Conservation (phyloP, 2,797 vertebrate species). For the Pelochelys cantorii region DNA sequence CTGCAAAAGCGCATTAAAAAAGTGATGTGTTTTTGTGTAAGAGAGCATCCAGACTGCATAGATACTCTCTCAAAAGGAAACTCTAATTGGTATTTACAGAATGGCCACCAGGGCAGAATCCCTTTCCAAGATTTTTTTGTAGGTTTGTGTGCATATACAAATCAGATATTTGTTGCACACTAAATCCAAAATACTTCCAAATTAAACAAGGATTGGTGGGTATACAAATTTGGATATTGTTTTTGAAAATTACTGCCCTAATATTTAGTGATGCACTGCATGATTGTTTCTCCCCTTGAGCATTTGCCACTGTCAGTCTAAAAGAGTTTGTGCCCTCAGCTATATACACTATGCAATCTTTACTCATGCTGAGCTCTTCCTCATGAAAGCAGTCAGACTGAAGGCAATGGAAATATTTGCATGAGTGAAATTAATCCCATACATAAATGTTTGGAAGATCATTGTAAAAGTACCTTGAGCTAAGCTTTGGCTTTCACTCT, state of each 20-base stretch:
- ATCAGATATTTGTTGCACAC: neutral
- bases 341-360: neutral
- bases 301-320: neutral
- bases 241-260: neutral
- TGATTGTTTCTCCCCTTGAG: neutral
- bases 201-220: neutral
- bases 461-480: neutral
- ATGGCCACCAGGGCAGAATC: neutral
- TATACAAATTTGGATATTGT: accelerated
- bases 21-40: too few species aligned
- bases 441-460: neutral
- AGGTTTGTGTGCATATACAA: neutral
- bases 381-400: neutral
- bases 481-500: conserved; percentile 9
- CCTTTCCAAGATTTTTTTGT: neutral
- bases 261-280: accelerated
- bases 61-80: too few species aligned
- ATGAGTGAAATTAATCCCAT: neutral
- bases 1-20: too few species aligned
- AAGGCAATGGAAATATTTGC: neutral
- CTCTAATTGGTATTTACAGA: too few species aligned
- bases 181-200: neutral
- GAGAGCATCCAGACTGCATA: too few species aligned
- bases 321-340: neutral
- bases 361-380: neutral